A percentile compares a stretch with the other conserved stretches of the same genome.
These are phyloP conservation scores for Microctonus brassicae DNA, from an alignment of 2,888 invertebrate species.

Conservation along the genomic window DNA sequence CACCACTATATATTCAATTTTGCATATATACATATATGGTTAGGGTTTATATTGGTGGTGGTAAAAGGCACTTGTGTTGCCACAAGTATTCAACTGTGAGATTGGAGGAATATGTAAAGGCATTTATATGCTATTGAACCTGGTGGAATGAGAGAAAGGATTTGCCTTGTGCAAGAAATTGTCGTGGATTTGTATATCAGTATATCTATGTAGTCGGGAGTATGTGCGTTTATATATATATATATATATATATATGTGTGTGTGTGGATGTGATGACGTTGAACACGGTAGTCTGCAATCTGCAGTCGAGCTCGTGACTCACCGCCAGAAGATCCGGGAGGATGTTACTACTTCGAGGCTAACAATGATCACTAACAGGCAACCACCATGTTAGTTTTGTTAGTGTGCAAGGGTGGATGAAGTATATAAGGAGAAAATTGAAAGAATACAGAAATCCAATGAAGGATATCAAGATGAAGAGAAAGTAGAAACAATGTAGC, in stretches of 20 bases:
- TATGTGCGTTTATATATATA: neutral
- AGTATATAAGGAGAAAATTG: neutral
- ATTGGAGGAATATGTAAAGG: slow-evolving; percentile 7
- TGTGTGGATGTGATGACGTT: slow-evolving; percentile 22
- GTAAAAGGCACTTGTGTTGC: neutral
- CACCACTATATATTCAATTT: neutral
- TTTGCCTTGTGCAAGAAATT: slow-evolving; percentile 20
- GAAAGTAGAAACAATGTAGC: too few relatives aligned
- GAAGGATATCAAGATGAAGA: too few relatives aligned
- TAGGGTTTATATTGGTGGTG: neutral
- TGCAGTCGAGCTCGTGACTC: slow-evolving; percentile 35
- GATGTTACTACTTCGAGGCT: slow-evolving; percentile 34
- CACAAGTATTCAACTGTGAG: neutral
- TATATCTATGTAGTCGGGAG: too few relatives aligned
- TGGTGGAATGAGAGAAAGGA: slow-evolving; percentile 17
- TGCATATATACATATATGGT: neutral
- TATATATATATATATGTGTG: neutral
- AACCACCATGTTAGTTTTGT: slow-evolving; percentile 6
- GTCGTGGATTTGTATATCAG: neutral
- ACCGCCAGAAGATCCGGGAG: slow-evolving; percentile 39
- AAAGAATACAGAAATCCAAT: neutral
- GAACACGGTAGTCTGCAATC: slow-evolving; percentile 33
- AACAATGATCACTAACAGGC: slow-evolving; percentile 34
- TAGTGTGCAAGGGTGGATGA: neutral
- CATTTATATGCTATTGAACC: neutral